Evolutionary conservation across 1,140 invertebrate species (phyloP), one percentile per base, ranked within the genome.

Genomic region (Liolophura sinensis): DNA sequence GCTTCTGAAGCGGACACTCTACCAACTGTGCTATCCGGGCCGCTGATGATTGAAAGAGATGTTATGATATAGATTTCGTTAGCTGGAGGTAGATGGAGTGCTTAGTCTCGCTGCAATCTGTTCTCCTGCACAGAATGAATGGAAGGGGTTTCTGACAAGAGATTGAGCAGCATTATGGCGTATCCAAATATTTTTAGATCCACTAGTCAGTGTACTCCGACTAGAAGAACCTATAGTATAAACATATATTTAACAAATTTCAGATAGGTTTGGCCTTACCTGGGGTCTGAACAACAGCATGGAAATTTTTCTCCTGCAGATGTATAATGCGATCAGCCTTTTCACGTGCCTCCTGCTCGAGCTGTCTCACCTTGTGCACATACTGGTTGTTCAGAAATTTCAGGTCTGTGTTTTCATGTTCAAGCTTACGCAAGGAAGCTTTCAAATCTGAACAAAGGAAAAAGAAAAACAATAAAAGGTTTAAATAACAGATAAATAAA

Each of bases 401-500:
- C 18, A 89, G 74, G 77, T 89, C 88, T 58, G 81, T 84, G 75
- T 87, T 88, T 71, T 90, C 88, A 74, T 86, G 82, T 80, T 90
- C 88, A 51, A 89, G 79, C 71, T 86, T 86, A 54, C 85, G 72
- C 60, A 90, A 70, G 62, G 86, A 85, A 49, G 84, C 86, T 70
- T 88, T 90, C n/a, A 89, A 77, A 68, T 90, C 89, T 86, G 67
- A 57, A 81, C 78, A 63, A 62, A n/a, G 70, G 69, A 75, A 69
- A n/a, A 63, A 62, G 56, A 61, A 22, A 63, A 14, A 51, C 56
- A 65, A 18, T 66, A 22, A 15, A 65, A 49, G 25, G 11, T 14
- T 14, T 47, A 46, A 46, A 11, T 55, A 40, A 64, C 25, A n/a
- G 25, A 50, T 12, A 25, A 4, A 51, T n/a, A 12, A 51, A 51